phyloP scores from a whole-genome alignment of 2,113 vertebrate species.

The Heterochromis multidens region DNA sequence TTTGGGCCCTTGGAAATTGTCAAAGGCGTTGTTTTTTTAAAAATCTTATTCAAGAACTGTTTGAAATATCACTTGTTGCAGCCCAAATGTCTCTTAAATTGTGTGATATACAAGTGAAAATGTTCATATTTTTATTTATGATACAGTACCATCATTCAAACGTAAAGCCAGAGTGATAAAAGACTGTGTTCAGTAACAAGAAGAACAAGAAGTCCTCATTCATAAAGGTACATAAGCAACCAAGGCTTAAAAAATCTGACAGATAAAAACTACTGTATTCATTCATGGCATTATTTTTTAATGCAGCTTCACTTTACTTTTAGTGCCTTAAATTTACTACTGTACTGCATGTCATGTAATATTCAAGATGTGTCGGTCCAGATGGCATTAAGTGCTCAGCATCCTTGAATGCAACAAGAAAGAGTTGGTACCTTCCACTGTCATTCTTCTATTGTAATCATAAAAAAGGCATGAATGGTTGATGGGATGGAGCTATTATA shows the following conservation, averaged over 20 bases:
- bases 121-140: not conserved
- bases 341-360: not conserved
- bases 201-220: not conserved
- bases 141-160: not conserved
- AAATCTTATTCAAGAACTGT: not conserved
- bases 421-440: not conserved
- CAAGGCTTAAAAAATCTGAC: not conserved
- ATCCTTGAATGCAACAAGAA: not conserved
- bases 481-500: not conserved
- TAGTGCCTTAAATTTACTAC: not conserved
- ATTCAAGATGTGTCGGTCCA: not conserved
- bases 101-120: not conserved
- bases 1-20: not conserved
- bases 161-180: not conserved
- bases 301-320: not conserved
- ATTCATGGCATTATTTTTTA: not conserved
- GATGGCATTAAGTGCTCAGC: not conserved
- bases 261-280: not conserved
- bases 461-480: not conserved
- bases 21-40: accelerated
- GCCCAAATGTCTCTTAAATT: not conserved
- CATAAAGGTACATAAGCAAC: not conserved
- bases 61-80: not conserved
- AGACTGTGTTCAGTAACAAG: not conserved
- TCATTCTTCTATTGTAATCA: not conserved